Evolutionary conservation across 2,888 invertebrate species (phyloP).

Genomic region (Nysson spinosus): DNA sequence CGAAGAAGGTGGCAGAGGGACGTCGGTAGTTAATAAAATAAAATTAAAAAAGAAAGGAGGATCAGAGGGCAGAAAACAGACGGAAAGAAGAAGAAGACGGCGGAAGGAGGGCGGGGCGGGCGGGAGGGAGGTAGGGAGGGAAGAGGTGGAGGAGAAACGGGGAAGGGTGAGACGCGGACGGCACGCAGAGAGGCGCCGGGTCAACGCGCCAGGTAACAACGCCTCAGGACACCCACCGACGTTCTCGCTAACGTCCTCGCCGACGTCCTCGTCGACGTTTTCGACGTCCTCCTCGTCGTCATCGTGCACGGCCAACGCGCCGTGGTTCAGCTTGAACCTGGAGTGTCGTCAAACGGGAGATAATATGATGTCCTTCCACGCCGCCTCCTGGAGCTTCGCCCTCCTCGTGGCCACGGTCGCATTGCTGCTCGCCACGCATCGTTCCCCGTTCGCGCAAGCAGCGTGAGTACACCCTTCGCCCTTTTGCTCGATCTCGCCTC

Average conservation of each 20-base stretch:
- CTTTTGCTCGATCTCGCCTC: background rate
- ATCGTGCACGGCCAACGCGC: conserved; percentile 32
- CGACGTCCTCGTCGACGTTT: conserved; percentile 47
- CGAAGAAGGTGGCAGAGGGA: conserved; percentile 29
- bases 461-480: conserved; percentile 79
- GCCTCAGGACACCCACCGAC: conserved; percentile 61
- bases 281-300: conserved; percentile 27
- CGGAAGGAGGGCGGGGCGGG: conserved; percentile 57
- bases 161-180: conserved; percentile 62
- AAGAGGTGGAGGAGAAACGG: conserved; percentile 44
- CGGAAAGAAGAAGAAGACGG: conserved; percentile 54
- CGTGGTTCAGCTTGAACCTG: conserved; percentile 36
- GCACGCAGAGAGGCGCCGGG: conserved; percentile 64
- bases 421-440: conserved; percentile 80
- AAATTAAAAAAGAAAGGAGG: conserved; percentile 27
- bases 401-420: conserved; percentile 77
- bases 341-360: conserved; percentile 37
- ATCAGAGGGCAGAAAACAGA: conserved; percentile 34
- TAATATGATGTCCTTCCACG: conserved; percentile 72
- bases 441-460: conserved; percentile 78
- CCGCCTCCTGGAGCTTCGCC: conserved; percentile 79
- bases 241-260: conserved; percentile 50
- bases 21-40: conserved; percentile 28
- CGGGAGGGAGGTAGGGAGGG: conserved; percentile 48
- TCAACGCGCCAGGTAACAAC: conserved; percentile 65